Conservation (phyloP, 1,140 invertebrate genomes). For the Drosophila kurseongensis region DNA sequence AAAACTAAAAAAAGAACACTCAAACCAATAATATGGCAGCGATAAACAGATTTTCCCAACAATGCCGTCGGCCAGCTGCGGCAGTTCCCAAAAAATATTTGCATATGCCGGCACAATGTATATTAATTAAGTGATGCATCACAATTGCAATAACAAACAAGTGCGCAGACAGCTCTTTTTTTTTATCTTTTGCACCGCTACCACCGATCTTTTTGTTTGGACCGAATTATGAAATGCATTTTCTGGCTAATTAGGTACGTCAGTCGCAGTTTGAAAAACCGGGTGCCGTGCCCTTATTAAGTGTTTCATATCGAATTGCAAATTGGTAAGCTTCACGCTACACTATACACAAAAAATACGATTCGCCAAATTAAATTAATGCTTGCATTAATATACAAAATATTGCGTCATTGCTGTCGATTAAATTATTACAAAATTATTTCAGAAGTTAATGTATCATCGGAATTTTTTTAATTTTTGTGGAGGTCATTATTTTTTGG, state of each 20-base stretch:
- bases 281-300: conserved; percentile 17
- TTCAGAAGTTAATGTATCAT: no score
- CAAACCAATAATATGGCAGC: conserved; percentile 25
- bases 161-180: conserved; percentile 20
- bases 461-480: no score
- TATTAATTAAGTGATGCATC: conserved; percentile 49
- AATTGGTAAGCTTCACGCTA: conserved; percentile 4
- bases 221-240: conserved; percentile 58
- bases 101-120: conserved; percentile 30
- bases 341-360: no score
- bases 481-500: no score
- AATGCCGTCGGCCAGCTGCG: conserved; percentile 23
- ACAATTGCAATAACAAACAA: conserved; percentile 38
- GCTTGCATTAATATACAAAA: no score
- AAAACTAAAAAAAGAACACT: conserved; percentile 18
- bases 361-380: no score
- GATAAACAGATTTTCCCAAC: conserved; percentile 6
- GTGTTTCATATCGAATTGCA: conserved; percentile 15
- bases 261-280: conserved; percentile 44
- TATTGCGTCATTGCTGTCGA: no score
- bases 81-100: conserved; percentile 43
- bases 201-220: conserved; percentile 8
- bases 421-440: no score
- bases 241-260: conserved; percentile 65
- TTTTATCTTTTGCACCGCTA: conserved; percentile 1